Conservation (phyloP, 2,797 vertebrate genomes). For the Sphenopsis melanotis region DNA sequence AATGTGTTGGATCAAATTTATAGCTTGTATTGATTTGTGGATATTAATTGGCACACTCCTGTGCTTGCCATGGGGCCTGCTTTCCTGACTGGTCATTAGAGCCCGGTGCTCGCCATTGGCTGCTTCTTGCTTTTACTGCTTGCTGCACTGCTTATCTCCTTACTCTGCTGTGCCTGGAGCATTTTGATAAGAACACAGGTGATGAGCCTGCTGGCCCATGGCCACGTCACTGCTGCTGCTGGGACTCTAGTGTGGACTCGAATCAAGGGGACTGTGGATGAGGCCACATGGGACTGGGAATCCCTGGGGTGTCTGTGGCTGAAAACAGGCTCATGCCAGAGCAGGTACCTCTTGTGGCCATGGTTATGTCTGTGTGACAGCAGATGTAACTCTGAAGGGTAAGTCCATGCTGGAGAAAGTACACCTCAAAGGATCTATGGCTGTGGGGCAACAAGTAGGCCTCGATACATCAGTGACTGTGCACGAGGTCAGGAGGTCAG, state of each 20-base stretch:
- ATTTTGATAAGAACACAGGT: background rate
- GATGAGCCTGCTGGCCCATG: background rate
- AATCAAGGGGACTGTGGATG: background rate
- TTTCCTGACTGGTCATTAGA: background rate
- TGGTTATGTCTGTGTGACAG: background rate
- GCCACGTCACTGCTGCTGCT: background rate
- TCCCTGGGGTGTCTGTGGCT: background rate
- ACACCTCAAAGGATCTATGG: background rate
- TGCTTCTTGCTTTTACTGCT: background rate
- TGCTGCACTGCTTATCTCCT: background rate
- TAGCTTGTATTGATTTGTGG: background rate
- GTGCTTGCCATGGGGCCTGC: background rate
- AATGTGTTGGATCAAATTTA: background rate
- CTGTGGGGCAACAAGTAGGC: background rate
- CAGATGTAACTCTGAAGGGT: background rate
- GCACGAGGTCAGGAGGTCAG: fast-evolving
- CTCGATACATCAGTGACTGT: background rate
- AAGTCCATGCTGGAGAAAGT: background rate
- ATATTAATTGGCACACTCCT: background rate
- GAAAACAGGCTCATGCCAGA: background rate
- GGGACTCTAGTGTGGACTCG: fast-evolving
- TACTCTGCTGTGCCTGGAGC: background rate
- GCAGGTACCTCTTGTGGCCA: background rate
- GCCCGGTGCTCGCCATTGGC: fast-evolving
- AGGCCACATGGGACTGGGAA: fast-evolving